Conservation (phyloP, 2,113 vertebrate species). For the cattle (Bos taurus) region DNA sequence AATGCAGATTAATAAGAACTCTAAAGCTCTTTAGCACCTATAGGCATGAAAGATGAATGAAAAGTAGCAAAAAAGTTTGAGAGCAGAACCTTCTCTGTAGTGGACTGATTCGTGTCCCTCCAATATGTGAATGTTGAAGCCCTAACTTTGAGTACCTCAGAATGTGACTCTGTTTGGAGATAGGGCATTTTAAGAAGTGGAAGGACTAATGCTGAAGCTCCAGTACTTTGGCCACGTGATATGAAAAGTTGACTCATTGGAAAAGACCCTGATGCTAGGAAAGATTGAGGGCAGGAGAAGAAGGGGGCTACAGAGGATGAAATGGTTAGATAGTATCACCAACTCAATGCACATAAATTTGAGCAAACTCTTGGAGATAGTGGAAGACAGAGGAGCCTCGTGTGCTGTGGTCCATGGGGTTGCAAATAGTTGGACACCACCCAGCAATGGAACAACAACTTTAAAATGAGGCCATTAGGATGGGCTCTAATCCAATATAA, state of each 20-base stretch:
- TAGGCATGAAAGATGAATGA: neutral
- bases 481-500: neutral
- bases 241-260: neutral
- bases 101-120: neutral
- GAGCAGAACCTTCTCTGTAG: neutral
- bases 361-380: neutral
- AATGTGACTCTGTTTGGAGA: neutral
- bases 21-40: too few relatives aligned
- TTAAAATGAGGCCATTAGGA: neutral
- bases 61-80: neutral
- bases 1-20: neutral
- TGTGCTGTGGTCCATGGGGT: neutral
- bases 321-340: neutral
- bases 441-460: neutral
- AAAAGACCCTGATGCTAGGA: neutral
- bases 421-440: fast-evolving
- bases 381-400: neutral
- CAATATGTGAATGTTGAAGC: neutral
- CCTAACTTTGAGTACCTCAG: neutral
- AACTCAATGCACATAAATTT: neutral
- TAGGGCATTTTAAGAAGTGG: neutral
- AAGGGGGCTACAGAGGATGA: neutral
- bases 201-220: neutral
- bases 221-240: neutral
- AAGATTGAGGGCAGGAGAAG: neutral